Evolutionary conservation across 2,888 invertebrate species (phyloP).

Genomic region (Tuberolachnus salignus): DNA sequence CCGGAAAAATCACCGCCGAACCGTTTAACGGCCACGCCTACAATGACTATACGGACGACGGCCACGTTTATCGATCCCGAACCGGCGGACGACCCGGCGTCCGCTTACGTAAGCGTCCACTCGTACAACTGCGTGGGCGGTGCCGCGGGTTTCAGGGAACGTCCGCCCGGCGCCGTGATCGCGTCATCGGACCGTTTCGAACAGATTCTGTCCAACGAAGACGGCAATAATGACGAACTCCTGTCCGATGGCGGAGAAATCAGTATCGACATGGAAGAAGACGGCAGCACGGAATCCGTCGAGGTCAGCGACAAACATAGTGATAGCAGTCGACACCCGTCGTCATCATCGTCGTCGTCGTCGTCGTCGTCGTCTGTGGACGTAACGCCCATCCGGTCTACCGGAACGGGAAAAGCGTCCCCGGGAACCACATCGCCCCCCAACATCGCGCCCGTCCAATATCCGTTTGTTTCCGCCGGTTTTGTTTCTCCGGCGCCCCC

Average conservation of each 20-base stretch:
- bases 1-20: conserved; percentile 61
- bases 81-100: conserved; percentile 18
- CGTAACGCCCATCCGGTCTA: not conserved
- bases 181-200: conserved; percentile 48
- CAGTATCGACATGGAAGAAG: conserved; percentile 6
- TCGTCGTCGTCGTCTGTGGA: not conserved
- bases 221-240: conserved; percentile 36
- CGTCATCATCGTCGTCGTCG: not conserved
- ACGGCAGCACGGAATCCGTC: not conserved
- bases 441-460: not conserved
- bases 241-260: conserved; percentile 22
- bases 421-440: too few species aligned
- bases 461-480: not conserved
- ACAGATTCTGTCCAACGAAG: conserved; percentile 45
- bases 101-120: conserved; percentile 81
- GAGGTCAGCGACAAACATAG: not conserved
- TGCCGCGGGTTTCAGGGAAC: conserved; percentile 81
- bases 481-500: conserved; percentile 8
- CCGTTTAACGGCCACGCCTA: conserved; percentile 72
- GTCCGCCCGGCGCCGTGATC: conserved; percentile 55
- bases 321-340: not conserved
- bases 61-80: conserved; percentile 78
- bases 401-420: too few species aligned
- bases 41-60: conserved; percentile 58
- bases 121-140: conserved; percentile 76